A percentile compares a stretch with the other conserved stretches of the same genome.
These are phyloP conservation scores for Cydia fagiglandana DNA, from an alignment of 1,140 invertebrate species.

Conservation along the genomic window DNA sequence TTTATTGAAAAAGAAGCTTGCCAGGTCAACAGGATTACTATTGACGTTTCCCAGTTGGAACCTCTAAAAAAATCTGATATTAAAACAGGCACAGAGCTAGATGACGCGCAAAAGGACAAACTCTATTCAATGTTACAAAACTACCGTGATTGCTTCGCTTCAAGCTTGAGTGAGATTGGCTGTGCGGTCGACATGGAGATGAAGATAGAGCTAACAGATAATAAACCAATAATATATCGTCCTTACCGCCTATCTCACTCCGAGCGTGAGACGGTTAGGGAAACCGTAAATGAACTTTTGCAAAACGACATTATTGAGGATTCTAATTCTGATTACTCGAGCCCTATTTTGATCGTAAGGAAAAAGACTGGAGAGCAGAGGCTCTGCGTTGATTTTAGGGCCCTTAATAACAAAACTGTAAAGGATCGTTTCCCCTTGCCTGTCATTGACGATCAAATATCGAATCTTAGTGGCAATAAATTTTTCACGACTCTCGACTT, in stretches of 20 bases:
- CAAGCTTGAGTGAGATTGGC: neutral
- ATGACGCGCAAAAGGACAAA: neutral
- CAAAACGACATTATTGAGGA: conserved; percentile 55
- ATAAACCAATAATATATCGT: conserved; percentile 12
- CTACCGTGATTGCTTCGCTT: neutral
- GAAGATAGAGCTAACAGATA: conserved; percentile 11
- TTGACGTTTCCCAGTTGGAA: neutral
- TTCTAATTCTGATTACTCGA: conserved; percentile 51
- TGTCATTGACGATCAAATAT: conserved; percentile 73
- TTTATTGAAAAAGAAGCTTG: neutral
- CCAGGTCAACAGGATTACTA: neutral
- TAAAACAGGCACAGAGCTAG: neutral
- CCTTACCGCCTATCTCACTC: conserved; percentile 22
- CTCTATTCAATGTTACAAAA: neutral
- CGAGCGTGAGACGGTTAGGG: conserved; percentile 17
- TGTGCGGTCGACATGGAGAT: neutral
- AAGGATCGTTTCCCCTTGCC: conserved; percentile 75
- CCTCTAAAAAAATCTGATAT: neutral
- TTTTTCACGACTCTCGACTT: conserved; percentile 53
- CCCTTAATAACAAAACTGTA: conserved; percentile 72
- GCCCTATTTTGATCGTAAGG: conserved; percentile 46
- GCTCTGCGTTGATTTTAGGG: conserved; percentile 64
- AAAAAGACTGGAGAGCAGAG: conserved; percentile 48
- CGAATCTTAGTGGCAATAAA: conserved; percentile 43
- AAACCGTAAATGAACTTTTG: conserved; percentile 21